phyloP scores from a whole-genome alignment of 2,113 vertebrate species.

The Hoplias malabaricus region DNA sequence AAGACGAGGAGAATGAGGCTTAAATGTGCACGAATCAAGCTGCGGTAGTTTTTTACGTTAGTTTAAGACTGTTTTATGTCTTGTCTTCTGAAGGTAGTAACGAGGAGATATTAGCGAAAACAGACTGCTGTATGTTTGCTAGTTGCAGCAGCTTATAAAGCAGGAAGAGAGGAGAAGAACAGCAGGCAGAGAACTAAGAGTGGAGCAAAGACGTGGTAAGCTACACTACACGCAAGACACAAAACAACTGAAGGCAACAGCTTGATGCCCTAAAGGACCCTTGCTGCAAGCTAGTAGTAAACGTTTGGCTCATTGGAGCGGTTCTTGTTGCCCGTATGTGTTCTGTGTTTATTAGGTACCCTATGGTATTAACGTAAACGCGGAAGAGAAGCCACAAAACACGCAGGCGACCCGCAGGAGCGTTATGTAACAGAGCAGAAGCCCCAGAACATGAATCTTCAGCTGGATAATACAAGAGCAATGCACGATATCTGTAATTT shows the following conservation, averaged over 20 bases:
- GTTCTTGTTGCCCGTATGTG: conserved; percentile 3
- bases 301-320: conserved; percentile 18
- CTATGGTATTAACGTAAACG: conserved; percentile 29
- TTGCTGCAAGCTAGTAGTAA: neutral
- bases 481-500: neutral
- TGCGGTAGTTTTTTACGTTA: neutral
- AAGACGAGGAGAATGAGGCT: neutral
- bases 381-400: conserved; percentile 15
- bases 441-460: neutral
- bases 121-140: conserved; percentile 7
- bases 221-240: neutral
- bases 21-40: neutral
- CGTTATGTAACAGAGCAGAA: conserved; percentile 34
- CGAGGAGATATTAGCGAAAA: conserved; percentile 17
- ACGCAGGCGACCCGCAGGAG: conserved; percentile 30
- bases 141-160: conserved; percentile 29
- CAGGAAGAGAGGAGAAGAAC: conserved; percentile 37
- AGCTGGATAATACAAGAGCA: neutral
- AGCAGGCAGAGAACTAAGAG: conserved; percentile 37
- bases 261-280: neutral
- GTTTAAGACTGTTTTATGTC: too few relatives aligned
- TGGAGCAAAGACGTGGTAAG: conserved; percentile 47
- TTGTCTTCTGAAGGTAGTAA: too few relatives aligned
- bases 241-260: neutral
- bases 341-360: too few relatives aligned